These are phyloP conservation scores for Stegana nigrithorax DNA, from an alignment of 2,888 invertebrate species.

Conservation along the genomic window DNA sequence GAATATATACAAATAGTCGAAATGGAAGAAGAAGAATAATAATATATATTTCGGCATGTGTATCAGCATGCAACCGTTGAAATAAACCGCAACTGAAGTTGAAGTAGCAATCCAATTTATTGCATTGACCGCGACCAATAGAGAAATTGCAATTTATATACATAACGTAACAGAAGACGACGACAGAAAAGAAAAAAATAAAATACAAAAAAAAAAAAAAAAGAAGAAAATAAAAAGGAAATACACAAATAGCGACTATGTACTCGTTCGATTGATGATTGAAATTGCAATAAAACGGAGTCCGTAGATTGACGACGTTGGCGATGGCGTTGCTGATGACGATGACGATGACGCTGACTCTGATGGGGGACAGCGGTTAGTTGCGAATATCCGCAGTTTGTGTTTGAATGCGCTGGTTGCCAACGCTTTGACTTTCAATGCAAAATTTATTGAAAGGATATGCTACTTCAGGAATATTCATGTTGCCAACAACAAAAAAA, in stretches of 20 bases:
- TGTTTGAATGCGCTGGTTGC: too few species aligned
- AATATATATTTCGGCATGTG: too few species aligned
- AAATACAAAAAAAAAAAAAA: neutral
- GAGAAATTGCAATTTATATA: conserved; percentile 13
- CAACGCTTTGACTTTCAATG: conserved; percentile 1
- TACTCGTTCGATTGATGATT: neutral
- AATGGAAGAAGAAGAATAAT: neutral
- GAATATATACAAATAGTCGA: neutral
- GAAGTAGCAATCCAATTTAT: conserved; percentile 49
- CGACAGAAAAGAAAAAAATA: neutral
- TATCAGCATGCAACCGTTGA: too few species aligned
- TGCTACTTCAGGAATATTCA: conserved; percentile 3
- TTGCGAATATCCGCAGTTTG: too few species aligned
- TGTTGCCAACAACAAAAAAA: neutral
- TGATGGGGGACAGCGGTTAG: too few species aligned
- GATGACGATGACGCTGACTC: too few species aligned
- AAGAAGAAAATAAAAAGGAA: neutral
- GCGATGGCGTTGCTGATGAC: neutral
- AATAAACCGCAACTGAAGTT: too few species aligned
- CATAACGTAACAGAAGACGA: neutral
- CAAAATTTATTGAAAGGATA: conserved; percentile 8
- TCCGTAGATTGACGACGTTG: neutral
- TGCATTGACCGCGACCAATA: conserved; percentile 46
- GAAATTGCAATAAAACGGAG: conserved; percentile 6
- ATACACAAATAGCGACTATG: neutral